Evolutionary conservation across 2,113 vertebrate genomes (phyloP).

Genomic region (Bolborhynchus lineola): DNA sequence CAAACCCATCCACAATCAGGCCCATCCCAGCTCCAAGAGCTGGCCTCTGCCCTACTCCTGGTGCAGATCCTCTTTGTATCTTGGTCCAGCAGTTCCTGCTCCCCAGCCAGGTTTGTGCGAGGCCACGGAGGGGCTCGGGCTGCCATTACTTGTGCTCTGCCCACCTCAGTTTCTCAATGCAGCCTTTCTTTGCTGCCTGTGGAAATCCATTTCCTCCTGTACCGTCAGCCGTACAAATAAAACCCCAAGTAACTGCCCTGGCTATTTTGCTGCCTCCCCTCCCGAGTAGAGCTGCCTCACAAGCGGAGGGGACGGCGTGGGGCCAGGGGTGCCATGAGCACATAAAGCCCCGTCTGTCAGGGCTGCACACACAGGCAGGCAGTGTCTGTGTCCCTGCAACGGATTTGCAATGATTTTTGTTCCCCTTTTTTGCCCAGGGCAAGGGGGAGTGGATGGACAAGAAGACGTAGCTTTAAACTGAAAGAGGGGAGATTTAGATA

Average conservation of each 20-base stretch:
- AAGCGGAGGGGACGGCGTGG: fast-evolving
- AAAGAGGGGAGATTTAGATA: not conserved
- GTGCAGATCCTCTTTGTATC: not conserved
- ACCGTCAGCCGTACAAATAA: constrained; percentile 14
- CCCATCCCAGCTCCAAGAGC: not conserved
- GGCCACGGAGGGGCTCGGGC: not conserved
- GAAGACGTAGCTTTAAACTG: not conserved
- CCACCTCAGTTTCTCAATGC: not conserved
- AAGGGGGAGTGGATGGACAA: not conserved
- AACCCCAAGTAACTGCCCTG: not conserved
- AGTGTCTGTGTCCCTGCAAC: not conserved
- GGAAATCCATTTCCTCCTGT: constrained; percentile 54
- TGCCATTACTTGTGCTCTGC: not conserved
- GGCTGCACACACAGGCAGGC: fast-evolving
- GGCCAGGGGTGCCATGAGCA: fast-evolving
- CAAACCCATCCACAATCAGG: not conserved
- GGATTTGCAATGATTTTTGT: not conserved
- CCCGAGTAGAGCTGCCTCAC: fast-evolving
- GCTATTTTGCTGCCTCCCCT: not conserved
- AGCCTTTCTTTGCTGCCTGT: constrained; percentile 12
- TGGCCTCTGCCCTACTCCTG: not conserved
- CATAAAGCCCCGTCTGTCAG: not conserved
- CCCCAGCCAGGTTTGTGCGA: fast-evolving
- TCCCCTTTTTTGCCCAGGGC: not conserved
- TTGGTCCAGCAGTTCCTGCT: fast-evolving